A percentile compares a stretch with the other conserved stretches of the same genome.
Evolutionary conservation across 2,113 vertebrate species (phyloP).

Genomic region (Sapajus apella): DNA sequence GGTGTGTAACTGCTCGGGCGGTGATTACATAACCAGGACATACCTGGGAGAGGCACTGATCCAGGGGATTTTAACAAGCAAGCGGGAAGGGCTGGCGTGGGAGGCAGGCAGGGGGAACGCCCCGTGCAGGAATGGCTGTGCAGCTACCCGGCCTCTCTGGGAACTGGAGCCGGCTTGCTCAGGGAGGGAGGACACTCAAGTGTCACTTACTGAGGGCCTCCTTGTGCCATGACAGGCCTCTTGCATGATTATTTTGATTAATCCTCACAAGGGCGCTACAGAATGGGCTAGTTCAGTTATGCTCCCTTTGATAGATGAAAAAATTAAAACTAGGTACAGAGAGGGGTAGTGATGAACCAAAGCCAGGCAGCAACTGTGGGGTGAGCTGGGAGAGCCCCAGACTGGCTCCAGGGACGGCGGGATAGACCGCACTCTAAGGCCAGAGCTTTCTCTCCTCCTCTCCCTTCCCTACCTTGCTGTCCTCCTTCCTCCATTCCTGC

Average conservation of each 20-base stretch:
- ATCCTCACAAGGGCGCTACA: fast-evolving
- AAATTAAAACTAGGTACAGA: not conserved
- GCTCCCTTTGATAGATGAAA: not conserved
- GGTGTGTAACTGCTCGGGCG: constrained; percentile 67
- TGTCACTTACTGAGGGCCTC: not conserved
- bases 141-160: not conserved
- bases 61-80: not conserved
- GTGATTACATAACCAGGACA: constrained; percentile 83
- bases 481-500: not conserved
- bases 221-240: fast-evolving
- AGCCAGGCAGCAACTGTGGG: not conserved
- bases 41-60: constrained; percentile 78
- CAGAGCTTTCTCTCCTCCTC: no score
- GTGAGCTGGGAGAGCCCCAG: no score
- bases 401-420: not conserved
- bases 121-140: not conserved
- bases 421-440: fast-evolving
- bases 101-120: not conserved
- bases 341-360: fast-evolving
- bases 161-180: not conserved
- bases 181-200: not conserved
- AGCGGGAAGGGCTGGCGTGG: not conserved
- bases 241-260: fast-evolving
- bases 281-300: no score
- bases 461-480: no score